A percentile compares a stretch with the other conserved stretches of the same genome.
phyloP scores from a whole-genome alignment of 2,797 vertebrate genomes.

The Siniperca scherzeri region DNA sequence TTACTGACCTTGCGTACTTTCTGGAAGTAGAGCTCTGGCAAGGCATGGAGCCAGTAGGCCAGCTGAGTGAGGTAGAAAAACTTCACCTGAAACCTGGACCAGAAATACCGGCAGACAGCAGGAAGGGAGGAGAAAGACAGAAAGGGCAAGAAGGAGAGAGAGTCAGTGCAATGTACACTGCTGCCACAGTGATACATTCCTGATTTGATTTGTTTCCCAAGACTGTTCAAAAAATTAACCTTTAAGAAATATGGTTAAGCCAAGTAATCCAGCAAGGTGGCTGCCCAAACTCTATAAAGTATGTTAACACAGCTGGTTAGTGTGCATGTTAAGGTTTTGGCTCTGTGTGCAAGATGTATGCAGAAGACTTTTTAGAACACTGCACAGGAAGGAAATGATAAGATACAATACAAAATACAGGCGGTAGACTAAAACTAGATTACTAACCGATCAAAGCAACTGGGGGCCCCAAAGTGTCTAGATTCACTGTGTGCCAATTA shows the following conservation, averaged over 20 bases:
- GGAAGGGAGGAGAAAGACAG: background rate
- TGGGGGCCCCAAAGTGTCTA: background rate
- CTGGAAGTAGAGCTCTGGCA: slow-evolving; percentile 99
- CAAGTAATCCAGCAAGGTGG: background rate
- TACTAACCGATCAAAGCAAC: too few relatives aligned
- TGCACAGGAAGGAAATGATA: background rate
- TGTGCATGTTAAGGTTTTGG: background rate
- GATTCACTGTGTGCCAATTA: background rate
- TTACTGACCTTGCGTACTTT: slow-evolving; percentile 97
- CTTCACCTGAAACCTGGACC: slow-evolving; percentile 97
- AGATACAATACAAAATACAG: background rate
- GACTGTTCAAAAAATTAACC: background rate
- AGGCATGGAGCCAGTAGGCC: slow-evolving; percentile 96
- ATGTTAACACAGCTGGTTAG: background rate
- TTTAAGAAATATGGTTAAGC: background rate
- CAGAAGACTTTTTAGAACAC: background rate
- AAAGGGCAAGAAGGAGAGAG: background rate
- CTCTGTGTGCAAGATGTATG: background rate
- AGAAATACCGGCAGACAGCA: slow-evolving; percentile 8
- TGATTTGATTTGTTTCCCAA: background rate
- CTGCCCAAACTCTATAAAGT: background rate
- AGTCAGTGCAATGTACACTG: background rate
- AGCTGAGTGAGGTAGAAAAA: slow-evolving; percentile 98
- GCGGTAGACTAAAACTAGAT: background rate
- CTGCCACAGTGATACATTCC: background rate